Percentiles rank a stretch among this genome's conserved stretches.
These are phyloP conservation scores for Medauroidea extradentata DNA, from an alignment of 1,140 invertebrate species.

Conservation along the genomic window DNA sequence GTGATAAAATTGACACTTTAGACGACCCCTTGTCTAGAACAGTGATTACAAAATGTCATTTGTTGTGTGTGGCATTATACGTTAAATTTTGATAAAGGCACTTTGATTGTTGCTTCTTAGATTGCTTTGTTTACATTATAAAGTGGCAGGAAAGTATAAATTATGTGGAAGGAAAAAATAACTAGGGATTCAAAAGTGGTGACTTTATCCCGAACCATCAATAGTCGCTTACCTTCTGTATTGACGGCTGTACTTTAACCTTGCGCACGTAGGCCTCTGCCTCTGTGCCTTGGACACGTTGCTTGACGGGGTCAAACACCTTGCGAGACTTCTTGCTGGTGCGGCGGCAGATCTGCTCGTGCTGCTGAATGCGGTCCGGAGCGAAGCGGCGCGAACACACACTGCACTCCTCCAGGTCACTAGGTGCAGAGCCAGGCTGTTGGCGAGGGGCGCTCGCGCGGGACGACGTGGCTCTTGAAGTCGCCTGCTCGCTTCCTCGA, in stretches of 20 bases:
- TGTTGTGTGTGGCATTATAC: no score
- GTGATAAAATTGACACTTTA: no score
- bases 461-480: no score
- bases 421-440: not conserved
- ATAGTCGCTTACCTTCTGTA: conserved; percentile 5
- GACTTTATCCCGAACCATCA: not conserved
- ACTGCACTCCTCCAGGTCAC: conserved; percentile 49
- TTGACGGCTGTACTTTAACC: conserved; percentile 22
- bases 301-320: conserved; percentile 80
- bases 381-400: conserved; percentile 71
- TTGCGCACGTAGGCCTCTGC: conserved; percentile 67
- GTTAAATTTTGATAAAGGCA: no score
- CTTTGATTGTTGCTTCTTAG: no score
- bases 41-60: no score
- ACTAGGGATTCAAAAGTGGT: not conserved
- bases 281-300: conserved; percentile 81
- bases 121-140: no score
- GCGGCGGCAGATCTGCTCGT: conserved; percentile 77
- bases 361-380: conserved; percentile 69
- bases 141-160: not conserved
- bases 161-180: not conserved
- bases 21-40: no score
- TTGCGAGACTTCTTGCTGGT: conserved; percentile 74
- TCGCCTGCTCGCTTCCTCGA: not conserved
- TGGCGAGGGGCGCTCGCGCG: no score